Base-by-base conservation (phyloP, 2,888 invertebrate species). In the Melangyna quadrimaculata region DNA sequence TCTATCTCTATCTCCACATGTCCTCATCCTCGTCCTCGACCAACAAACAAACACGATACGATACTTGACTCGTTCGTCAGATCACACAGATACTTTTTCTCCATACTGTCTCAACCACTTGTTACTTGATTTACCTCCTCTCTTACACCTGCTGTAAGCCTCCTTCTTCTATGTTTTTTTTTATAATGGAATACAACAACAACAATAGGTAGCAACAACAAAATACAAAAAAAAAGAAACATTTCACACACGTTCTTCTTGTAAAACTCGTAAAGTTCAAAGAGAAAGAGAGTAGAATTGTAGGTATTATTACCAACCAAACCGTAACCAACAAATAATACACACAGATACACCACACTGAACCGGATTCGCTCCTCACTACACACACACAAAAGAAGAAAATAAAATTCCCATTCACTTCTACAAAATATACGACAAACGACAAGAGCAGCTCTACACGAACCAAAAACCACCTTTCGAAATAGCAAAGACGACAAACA, bases 371-470 rank as follows among this genome's bases (percentile, higher is more conserved):
- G 35, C 71, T 74, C 43, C 29, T 63, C 43, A 29, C 65, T 22
- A 43, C 35, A 77, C 77, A 86, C 61, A 19, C 9, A 24, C 45
- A 43, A 57, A 61, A 70, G 27, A 78, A 59, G 63, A 63, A 78
- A 73, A 78, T 78, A 63, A 86, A 81, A 86, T 80, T 81, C 84
- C 84, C 84, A 86, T 86, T 84, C 84, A 86, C 84, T 86, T 84
- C 63, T 43, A 45, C 37, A 48, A 32, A 27, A 27, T 6, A 43
- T 17, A 40, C 40, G 14, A 14, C 73, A 51, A 74, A 4, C 8
- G 10, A 48, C 24, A 35, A 14, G 3, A 78, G 45, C 12, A n/a
- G n/a, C n/a, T n/a, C n/a, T 35, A 35, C 19, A 48, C 53, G n/a
- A 65, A 43, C 43, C 22, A 37, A 73, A 57, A 67, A 83, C 79